phyloP scores from a whole-genome alignment of 2,113 vertebrate species.

The Psophia crepitans region DNA sequence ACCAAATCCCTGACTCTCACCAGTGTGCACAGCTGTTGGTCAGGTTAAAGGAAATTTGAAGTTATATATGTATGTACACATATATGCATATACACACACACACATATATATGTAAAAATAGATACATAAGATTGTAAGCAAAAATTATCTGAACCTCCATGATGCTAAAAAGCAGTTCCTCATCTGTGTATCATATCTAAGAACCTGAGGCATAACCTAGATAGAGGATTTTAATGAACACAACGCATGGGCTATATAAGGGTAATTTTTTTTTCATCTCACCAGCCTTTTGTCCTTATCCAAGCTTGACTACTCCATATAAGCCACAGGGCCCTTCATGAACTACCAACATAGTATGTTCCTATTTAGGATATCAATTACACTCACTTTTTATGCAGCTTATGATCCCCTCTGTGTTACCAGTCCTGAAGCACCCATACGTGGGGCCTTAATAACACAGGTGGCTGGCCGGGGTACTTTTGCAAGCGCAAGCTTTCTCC shows the following conservation, averaged over 20 bases:
- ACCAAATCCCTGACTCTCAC: not conserved
- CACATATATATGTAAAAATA: not conserved
- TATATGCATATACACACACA: not conserved
- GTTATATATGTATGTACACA: rapidly evolving
- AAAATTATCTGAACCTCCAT: not conserved
- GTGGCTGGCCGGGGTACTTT: not conserved
- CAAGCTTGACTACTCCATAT: not conserved
- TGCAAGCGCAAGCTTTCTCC: not conserved
- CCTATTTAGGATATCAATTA: not conserved
- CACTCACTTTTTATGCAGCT: not conserved
- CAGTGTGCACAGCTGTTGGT: not conserved
- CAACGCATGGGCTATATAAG: no score
- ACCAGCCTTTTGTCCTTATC: not conserved
- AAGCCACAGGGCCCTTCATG: not conserved
- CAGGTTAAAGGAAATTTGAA: not conserved
- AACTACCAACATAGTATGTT: not conserved
- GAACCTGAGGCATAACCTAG: not conserved
- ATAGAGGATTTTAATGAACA: not conserved
- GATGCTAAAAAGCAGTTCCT: not conserved
- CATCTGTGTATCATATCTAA: not conserved
- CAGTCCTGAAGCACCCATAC: not conserved
- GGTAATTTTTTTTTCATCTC: not conserved
- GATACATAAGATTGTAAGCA: not conserved
- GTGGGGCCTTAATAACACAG: not conserved
- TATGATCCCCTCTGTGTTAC: not conserved